A percentile compares a stretch with the other conserved stretches of the same genome.
Evolutionary conservation across 2,113 vertebrate genomes (phyloP).

Genomic region (Orientallactaga bullata): DNA sequence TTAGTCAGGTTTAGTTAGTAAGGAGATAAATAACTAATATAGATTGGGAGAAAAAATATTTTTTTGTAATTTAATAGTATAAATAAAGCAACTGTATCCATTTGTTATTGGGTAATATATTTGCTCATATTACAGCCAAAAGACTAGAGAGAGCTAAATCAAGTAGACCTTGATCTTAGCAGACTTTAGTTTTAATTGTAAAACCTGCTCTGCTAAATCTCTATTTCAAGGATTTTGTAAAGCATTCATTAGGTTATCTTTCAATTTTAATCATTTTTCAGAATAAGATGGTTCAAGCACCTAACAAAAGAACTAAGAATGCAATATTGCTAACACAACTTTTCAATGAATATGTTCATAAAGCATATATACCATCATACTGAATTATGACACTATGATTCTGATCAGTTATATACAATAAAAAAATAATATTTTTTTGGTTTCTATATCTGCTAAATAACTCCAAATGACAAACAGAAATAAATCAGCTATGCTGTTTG

Average conservation of each 20-base stretch:
- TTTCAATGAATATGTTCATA: not conserved
- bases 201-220: constrained; percentile 57
- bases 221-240: constrained; percentile 21
- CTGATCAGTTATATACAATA: not conserved
- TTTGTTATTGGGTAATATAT: constrained; percentile 45
- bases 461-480: not conserved
- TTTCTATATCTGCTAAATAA: not conserved
- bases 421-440: not conserved
- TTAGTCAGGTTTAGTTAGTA: no score
- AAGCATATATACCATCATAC: not conserved
- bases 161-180: constrained; percentile 33
- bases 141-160: constrained; percentile 24
- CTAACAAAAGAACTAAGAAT: not conserved
- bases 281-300: not conserved
- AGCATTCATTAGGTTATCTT: constrained; percentile 59
- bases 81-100: constrained; percentile 25
- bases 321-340: not conserved
- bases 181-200: constrained; percentile 57
- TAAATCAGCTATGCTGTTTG: not conserved
- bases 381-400: not conserved
- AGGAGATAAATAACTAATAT: no score
- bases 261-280: constrained; percentile 62
- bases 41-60: constrained; percentile 30
- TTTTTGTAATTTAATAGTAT: constrained; percentile 43
- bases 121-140: not conserved